Evolutionary conservation across 2,113 vertebrate genomes (phyloP).

Genomic region (Oreochromis aureus): DNA sequence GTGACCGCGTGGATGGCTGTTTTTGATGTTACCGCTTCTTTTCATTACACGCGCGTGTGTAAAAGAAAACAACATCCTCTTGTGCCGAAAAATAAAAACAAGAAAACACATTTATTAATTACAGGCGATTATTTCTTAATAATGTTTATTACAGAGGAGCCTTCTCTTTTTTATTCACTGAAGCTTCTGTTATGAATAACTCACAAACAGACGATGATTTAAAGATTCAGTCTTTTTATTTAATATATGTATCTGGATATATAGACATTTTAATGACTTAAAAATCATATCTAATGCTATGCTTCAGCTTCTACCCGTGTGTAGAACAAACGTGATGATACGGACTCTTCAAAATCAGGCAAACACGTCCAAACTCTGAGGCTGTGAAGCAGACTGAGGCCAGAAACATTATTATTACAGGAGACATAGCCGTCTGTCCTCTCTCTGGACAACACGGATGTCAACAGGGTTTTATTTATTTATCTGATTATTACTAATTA

Average conservation of each 20-base stretch:
- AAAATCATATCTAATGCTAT: fast-evolving
- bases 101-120: fast-evolving
- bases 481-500: neutral
- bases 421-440: fast-evolving
- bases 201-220: neutral
- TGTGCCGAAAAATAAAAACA: neutral
- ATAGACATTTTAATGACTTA: neutral
- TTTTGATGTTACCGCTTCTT: neutral
- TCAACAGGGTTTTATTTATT: neutral
- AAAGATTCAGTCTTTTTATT: neutral
- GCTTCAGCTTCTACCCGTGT: neutral
- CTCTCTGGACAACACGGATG: neutral
- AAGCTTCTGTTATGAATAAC: neutral
- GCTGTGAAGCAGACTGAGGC: neutral
- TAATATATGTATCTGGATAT: neutral
- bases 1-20: neutral
- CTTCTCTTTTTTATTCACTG: neutral
- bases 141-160: neutral
- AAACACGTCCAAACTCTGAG: neutral
- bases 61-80: neutral
- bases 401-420: neutral
- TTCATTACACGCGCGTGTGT: neutral
- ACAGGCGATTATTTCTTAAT: neutral
- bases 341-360: too few species aligned
- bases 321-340: neutral